phyloP scores from a whole-genome alignment of 2,888 invertebrate species.

The Drosophila pegasa region DNA sequence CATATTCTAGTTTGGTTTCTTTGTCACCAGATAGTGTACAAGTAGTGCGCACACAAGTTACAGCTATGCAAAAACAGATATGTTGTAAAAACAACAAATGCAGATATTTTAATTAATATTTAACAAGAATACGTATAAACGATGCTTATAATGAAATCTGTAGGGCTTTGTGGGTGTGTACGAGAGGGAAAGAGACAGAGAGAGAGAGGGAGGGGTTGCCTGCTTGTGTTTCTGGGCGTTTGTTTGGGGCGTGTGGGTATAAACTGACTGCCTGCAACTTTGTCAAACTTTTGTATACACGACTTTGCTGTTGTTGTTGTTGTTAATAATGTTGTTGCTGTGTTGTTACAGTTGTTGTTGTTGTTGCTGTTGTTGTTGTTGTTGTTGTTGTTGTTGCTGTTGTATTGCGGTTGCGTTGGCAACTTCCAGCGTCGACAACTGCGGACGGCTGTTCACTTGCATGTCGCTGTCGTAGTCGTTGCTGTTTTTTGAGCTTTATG shows the following conservation, averaged over 20 bases:
- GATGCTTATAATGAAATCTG: conserved; percentile 65
- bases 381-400: conserved; percentile 14
- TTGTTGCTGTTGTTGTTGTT: conserved; percentile 25
- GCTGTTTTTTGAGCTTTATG: conserved; percentile 53
- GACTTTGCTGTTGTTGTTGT: conserved; percentile 35
- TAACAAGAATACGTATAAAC: conserved; percentile 77
- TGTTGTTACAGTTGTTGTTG: conserved; percentile 18
- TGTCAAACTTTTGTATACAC: conserved; percentile 60
- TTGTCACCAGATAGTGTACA: neutral
- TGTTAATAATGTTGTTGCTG: conserved; percentile 28
- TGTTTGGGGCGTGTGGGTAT: conserved; percentile 27
- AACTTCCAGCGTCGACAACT: conserved; percentile 56
- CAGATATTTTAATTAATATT: conserved; percentile 82
- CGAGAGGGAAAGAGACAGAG: conserved; percentile 10
- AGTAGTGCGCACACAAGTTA: neutral
- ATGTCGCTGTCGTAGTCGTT: conserved; percentile 45
- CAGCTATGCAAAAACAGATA: conserved; percentile 3
- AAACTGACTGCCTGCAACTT: conserved; percentile 56
- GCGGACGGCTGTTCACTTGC: conserved; percentile 63
- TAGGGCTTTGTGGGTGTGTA: conserved; percentile 20
- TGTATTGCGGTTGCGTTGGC: conserved; percentile 56
- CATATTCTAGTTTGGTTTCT: neutral
- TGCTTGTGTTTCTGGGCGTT: conserved; percentile 18
- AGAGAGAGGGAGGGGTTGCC: conserved; percentile 10
- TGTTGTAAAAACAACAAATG: conserved; percentile 40